Evolutionary conservation across 2,113 vertebrate species (phyloP), one percentile per base, ranked within the genome.

Genomic region (Microcebus murinus): DNA sequence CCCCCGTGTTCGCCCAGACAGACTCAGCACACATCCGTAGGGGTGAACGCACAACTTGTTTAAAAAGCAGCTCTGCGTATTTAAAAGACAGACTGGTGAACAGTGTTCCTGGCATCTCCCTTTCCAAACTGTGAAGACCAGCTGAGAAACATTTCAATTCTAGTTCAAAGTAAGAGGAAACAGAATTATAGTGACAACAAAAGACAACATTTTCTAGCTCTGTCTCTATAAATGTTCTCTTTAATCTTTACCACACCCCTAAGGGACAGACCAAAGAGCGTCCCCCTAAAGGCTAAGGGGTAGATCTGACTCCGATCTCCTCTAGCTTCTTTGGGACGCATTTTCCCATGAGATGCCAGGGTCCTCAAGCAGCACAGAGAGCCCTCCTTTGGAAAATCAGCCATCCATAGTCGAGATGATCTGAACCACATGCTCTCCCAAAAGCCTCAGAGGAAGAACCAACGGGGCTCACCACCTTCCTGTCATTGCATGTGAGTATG

Each of bases 201-300:
- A 34, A 3, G 23, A 29, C 6, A 8, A 50, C 2, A 4, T 20
- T 45, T 71, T 67, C 61, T 6, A 55, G 79, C 45, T 31, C 8
- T 4, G 0, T 10, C 27, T 39, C 31, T 63, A n/a, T 63, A n/a
- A 55, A 65, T 8, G 3, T n/a, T 70, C 14, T 18, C 2, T 31
- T 25, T n/a, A 45, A 59, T 23, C 61, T 67, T 50, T 20, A 2
- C 11, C 4, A 36, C 18, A 15, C 1, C 36, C 74, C 5, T 4
- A 77, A 57, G 13, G 70, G 42, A 31, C 2, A 17, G 77, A 31
- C 34, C 2, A 14, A 5, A 17, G 45, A 48, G 8, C 14, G 15
- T 34, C 10, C 2, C 55, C 74, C 57, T 2, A 0, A 0, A 52
- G 4, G 13, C 4, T 34, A 27, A 31, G 0, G 52, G 61, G 0